Evolutionary conservation across 2,113 vertebrate species (phyloP), one percentile per base, ranked within the genome.

Genomic region (Hipposideros armiger): DNA sequence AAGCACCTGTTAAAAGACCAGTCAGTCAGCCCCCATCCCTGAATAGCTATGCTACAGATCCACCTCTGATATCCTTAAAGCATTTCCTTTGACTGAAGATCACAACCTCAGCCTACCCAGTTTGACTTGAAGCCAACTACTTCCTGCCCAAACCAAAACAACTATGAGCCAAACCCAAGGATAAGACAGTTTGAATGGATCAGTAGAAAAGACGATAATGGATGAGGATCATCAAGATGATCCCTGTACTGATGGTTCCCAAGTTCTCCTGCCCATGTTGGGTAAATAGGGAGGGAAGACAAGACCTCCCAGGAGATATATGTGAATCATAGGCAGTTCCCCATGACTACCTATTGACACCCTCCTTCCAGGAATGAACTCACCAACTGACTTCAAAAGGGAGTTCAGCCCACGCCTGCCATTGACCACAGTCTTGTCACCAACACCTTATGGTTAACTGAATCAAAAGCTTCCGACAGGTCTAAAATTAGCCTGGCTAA

Each of bases 381-480:
- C 40, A 81, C 87, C 42, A 58, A 20, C 40, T 28, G 36, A 91
- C 90, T 96, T 96, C 94, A 95, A 96, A 92, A 92, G 91, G 78
- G 78, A 95, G 32, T 40, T 80, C 64, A 94, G 20, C 90, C 88
- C 88, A 95, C 17, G 36, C 42, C 81, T 89, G 69, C 95, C 67
- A 16, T 70, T 92, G 95, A 96, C 95, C 97, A 89, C 96, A 96
- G 82, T 74, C 96, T 97, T 91, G 92, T 95, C 91, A 96, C 93
- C 67, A 89, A 91, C 86, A 96, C 96, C 94, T 96, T 96, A 95
- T 97, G 97, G 80, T 82, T 93, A 96, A 91, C 67, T 74, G 91
- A 97, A 98, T 98, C 95, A 95, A 97, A 97, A 98, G 94, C 96
- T 97, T 98, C 96, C 82, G 85, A 86, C 91, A 74, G 89, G 85